A percentile compares a stretch with the other conserved stretches of the same genome.
phyloP scores from a whole-genome alignment of 2,888 invertebrate species.

The Cylindroiulus punctatus region DNA sequence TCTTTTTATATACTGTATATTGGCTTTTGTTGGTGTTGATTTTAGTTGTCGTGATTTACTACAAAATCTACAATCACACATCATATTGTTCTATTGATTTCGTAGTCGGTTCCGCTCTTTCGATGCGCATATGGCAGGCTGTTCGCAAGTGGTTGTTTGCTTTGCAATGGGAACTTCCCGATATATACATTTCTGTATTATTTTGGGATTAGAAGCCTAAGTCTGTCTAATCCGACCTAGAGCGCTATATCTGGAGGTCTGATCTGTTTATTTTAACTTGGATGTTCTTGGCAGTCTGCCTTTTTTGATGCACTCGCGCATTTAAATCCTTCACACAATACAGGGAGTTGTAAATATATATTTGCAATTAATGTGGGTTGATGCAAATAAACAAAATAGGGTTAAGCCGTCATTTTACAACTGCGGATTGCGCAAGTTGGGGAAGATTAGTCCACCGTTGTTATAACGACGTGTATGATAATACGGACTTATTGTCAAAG shows the following conservation, averaged over 20 bases:
- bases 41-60: neutral
- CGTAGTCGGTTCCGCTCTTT: neutral
- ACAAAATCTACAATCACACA: neutral
- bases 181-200: slow-evolving; percentile 18
- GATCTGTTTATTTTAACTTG: slow-evolving; percentile 8
- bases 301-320: slow-evolving; percentile 10
- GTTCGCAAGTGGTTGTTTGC: slow-evolving; percentile 11
- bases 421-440: neutral
- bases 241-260: slow-evolving; percentile 9
- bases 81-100: neutral
- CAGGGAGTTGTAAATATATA: neutral
- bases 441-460: neutral
- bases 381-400: slow-evolving; percentile 8
- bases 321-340: neutral
- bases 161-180: neutral
- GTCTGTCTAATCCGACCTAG: slow-evolving; percentile 18
- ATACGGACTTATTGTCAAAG: slow-evolving; percentile 15
- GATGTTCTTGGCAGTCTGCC: slow-evolving; percentile 18
- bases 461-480: slow-evolving; percentile 18
- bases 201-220: slow-evolving; percentile 11
- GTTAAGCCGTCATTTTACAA: slow-evolving; percentile 10
- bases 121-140: neutral
- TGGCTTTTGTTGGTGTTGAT: neutral
- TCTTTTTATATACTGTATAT: neutral
- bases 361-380: slow-evolving; percentile 18